phyloP scores from a whole-genome alignment of 2,113 vertebrate genomes.

The Morphnarchus princeps region DNA sequence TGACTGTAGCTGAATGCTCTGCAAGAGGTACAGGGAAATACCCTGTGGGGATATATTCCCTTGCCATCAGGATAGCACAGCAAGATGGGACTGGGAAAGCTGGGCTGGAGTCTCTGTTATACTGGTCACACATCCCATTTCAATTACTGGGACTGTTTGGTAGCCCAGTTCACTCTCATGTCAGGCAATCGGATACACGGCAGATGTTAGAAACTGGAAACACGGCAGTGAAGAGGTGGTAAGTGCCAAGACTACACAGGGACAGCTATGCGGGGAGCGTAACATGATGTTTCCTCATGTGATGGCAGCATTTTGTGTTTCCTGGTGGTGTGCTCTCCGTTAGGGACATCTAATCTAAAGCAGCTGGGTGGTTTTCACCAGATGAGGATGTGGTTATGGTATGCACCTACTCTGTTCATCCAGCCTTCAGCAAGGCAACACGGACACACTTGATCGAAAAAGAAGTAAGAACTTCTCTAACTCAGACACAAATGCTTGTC shows the following conservation, averaged over 20 bases:
- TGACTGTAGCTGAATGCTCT: neutral
- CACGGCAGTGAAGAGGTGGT: neutral
- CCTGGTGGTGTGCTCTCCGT: neutral
- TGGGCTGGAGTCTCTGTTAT: neutral
- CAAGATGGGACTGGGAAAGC: neutral
- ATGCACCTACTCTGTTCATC: neutral
- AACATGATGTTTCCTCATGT: neutral
- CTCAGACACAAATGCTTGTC: neutral
- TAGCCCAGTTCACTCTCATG: neutral
- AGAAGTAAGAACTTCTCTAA: neutral
- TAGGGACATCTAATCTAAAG: neutral
- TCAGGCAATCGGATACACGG: neutral
- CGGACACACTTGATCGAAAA: neutral
- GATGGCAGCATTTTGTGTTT: neutral
- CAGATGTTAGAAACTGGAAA: neutral
- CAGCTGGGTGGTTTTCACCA: fast-evolving
- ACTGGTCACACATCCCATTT: neutral
- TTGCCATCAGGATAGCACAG: neutral
- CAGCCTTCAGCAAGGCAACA: neutral
- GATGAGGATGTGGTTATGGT: neutral
- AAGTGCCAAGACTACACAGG: neutral
- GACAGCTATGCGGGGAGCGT: neutral
- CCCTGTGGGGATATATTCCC: neutral
- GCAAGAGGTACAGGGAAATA: neutral
- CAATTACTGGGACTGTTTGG: neutral